Evolutionary conservation across 2,113 vertebrate genomes (phyloP).

Genomic region (Larimichthys crocea): DNA sequence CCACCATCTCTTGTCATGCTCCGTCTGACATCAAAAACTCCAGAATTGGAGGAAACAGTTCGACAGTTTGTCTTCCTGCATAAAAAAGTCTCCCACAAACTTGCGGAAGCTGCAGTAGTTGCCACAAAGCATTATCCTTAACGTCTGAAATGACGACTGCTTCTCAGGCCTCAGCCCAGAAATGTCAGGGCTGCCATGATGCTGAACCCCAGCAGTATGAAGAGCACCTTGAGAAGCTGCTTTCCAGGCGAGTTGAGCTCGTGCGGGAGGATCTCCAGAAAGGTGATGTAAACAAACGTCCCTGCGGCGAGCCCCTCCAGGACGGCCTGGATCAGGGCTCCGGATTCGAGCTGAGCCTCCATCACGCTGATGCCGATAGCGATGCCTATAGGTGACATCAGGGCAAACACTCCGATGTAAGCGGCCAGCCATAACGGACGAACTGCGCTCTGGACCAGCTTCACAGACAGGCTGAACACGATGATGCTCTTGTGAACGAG

Average conservation of each 20-base stretch:
- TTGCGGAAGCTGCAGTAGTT: background rate
- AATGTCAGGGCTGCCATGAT: conserved; percentile 89
- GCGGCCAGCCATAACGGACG: conserved; percentile 80
- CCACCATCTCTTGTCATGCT: background rate
- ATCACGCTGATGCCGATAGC: conserved; percentile 86
- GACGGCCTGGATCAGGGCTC: conserved; percentile 85
- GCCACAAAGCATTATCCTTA: background rate
- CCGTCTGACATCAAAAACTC: conserved; percentile 18
- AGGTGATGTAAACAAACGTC: conserved; percentile 93
- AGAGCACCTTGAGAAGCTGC: conserved; percentile 88
- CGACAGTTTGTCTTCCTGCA: background rate
- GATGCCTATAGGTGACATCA: conserved; percentile 90
- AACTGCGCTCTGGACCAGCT: conserved; percentile 85
- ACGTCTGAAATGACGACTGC: background rate
- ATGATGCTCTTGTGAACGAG: conserved; percentile 92
- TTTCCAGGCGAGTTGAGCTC: conserved; percentile 86
- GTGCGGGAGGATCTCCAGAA: conserved; percentile 91
- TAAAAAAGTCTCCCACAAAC: background rate
- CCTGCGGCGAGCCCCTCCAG: conserved; percentile 90
- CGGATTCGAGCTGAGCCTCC: conserved; percentile 71
- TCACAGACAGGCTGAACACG: conserved; percentile 89
- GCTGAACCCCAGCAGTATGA: conserved; percentile 88
- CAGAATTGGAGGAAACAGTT: background rate
- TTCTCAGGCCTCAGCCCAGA: conserved; percentile 81
- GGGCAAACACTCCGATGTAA: conserved; percentile 86